Base-by-base conservation (phyloP, 2,113 vertebrate species). In the Anhinga anhinga region DNA sequence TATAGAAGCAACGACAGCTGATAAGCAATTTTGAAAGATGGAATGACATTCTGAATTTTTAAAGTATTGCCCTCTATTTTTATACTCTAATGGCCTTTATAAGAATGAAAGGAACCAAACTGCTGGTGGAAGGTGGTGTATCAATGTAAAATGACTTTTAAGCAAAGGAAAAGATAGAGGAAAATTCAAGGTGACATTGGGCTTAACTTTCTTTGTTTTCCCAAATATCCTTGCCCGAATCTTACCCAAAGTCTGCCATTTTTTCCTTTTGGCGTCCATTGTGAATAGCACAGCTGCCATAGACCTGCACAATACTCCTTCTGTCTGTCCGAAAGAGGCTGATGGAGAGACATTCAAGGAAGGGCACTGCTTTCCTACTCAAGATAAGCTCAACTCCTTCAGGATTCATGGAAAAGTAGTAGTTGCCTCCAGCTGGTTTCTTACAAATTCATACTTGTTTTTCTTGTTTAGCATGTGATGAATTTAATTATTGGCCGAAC, bases 231-330 rank as follows among this genome's bases (percentile, higher is more conserved):
- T 70, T 86, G 16, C 25, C 45, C 27, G 44, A 15, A 29, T 73
- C 32, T 40, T 92, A 30, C 15, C 15, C 26, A 2, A 26, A 59
- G 26, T 63, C 32, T 77, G 13, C 21, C 11, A 9, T 70, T 53
- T 81, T 50, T 40, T n/a, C 15, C 8, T 56, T 80, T 66, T 0
- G 2, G 3, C 70, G 6, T 40, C 52, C 5, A 3, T 21, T 0
- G 4, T 69, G 47, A 82, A 19, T 17, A 67, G n/a, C 9, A 26
- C 9, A 58, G 26, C 30, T 81, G 42, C 22, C 21, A 1, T 8
- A 67, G 63, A 42, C 17, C 63, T 78, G 38, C 32, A 13, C 15
- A 32, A 0, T n/a, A 25, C 10, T 61, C 36, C 29, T 82, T 36
- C 19, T 79, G 5, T 18, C 15, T 73, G 22, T 76, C 16, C 38